These are phyloP conservation scores for Diprion similis DNA, from an alignment of 1,140 invertebrate species.

Conservation along the genomic window DNA sequence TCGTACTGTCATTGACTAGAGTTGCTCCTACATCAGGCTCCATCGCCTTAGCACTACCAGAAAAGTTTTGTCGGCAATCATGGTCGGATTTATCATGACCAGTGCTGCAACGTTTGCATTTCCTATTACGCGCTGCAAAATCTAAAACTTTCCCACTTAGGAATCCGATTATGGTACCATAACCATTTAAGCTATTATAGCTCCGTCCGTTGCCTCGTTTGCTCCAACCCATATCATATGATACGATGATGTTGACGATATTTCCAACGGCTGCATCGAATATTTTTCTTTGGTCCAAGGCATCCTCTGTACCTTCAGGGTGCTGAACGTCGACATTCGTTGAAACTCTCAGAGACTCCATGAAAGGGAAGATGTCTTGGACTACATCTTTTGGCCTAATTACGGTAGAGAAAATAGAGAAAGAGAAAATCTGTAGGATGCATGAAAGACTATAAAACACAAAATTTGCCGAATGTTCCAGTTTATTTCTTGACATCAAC, in stretches of 20 bases:
- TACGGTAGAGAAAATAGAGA: too few species aligned
- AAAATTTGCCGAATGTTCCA: too few species aligned
- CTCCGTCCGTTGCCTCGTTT: not conserved
- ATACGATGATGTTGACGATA: not conserved
- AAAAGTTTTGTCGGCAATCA: conserved; percentile 16
- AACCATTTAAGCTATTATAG: conserved; percentile 10
- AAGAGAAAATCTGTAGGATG: too few species aligned
- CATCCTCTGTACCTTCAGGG: too few species aligned
- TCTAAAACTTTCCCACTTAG: conserved; percentile 7
- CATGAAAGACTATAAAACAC: too few species aligned
- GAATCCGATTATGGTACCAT: conserved; percentile 14
- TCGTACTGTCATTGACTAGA: conserved; percentile 5
- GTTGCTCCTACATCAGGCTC: conserved; percentile 5
- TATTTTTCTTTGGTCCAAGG: too few species aligned
- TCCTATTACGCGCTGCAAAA: conserved; percentile 5
- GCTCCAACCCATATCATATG: not conserved
- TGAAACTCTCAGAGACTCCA: too few species aligned
- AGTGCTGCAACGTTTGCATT: not conserved
- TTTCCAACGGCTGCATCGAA: not conserved
- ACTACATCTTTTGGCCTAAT: too few species aligned
- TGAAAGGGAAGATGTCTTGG: conserved; percentile 11
- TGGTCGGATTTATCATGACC: conserved; percentile 4
- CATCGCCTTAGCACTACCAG: conserved; percentile 18
- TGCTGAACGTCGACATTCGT: too few species aligned
- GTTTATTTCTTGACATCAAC: too few species aligned